Conservation (phyloP, 2,888 invertebrate species). For the Proisotoma minuta region DNA sequence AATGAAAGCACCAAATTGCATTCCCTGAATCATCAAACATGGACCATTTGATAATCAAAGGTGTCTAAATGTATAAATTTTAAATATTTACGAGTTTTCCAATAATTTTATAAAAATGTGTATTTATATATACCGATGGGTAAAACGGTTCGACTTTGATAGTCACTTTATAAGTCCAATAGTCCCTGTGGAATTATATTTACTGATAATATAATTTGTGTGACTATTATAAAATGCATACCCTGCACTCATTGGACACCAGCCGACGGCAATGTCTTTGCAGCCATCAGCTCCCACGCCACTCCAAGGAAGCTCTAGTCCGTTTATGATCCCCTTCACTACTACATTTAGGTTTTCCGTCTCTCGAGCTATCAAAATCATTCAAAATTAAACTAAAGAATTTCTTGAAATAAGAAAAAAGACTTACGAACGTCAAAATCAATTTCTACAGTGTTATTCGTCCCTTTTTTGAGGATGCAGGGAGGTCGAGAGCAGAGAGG, state of each 20-base stretch:
- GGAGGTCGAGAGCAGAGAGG: slow-evolving; percentile 25
- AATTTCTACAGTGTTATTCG: slow-evolving; percentile 22
- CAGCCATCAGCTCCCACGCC: slow-evolving; percentile 24
- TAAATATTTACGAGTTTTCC: neutral
- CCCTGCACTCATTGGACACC: slow-evolving; percentile 16
- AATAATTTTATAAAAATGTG: neutral
- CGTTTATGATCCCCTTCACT: slow-evolving; percentile 20
- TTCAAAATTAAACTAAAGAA: no score
- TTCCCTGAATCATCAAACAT: slow-evolving; percentile 8
- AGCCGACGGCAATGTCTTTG: slow-evolving; percentile 7
- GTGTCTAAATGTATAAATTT: slow-evolving; percentile 2
- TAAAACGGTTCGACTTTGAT: slow-evolving; percentile 15
- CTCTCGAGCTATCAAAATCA: neutral
- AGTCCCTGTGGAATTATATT: neutral
- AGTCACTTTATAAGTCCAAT: slow-evolving; percentile 13
- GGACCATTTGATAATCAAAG: slow-evolving; percentile 18
- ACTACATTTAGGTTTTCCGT: slow-evolving; percentile 6
- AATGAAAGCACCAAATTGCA: slow-evolving; percentile 12
- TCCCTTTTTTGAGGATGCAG: slow-evolving; percentile 24
- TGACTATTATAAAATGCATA: neutral
- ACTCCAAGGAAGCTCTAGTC: slow-evolving; percentile 28
- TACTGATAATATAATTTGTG: neutral
- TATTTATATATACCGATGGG: slow-evolving; percentile 17
- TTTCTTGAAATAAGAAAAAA: no score
- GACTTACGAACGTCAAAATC: slow-evolving; percentile 27